Evolutionary conservation across 2,797 vertebrate genomes (phyloP).

Genomic region (Acanthis flammea): DNA sequence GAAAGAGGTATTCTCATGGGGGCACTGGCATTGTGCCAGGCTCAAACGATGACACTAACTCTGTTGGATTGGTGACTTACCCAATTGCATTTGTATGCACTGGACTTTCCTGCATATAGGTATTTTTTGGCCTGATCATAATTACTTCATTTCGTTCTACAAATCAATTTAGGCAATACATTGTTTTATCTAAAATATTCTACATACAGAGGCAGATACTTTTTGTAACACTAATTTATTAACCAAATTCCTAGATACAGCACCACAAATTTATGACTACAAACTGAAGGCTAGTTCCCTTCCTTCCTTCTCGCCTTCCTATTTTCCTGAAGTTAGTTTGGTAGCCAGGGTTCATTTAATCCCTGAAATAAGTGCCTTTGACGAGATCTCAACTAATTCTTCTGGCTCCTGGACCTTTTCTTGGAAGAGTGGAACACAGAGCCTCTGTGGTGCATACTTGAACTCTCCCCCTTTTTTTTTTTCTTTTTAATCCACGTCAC

Average conservation of each 20-base stretch:
- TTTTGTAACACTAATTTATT: neutral
- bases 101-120: neutral
- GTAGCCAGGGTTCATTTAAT: neutral
- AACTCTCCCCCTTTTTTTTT: neutral
- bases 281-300: neutral
- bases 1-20: no score
- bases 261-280: neutral
- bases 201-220: neutral
- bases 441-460: neutral
- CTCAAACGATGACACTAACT: neutral
- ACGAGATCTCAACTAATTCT: neutral
- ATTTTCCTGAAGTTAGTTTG: neutral
- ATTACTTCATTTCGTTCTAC: neutral
- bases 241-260: neutral
- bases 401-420: neutral
- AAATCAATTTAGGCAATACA: neutral
- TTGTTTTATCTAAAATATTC: neutral
- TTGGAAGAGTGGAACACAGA: neutral
- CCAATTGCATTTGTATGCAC: neutral
- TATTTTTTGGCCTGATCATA: neutral
- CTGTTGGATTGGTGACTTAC: neutral
- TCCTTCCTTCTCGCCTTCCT: neutral
- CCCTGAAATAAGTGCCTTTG: neutral
- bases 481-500: neutral
- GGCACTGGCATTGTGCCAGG: no score